These are phyloP conservation scores for Nothocercus nigrocapillus DNA, from an alignment of 2,113 vertebrate genomes.

Conservation along the genomic window DNA sequence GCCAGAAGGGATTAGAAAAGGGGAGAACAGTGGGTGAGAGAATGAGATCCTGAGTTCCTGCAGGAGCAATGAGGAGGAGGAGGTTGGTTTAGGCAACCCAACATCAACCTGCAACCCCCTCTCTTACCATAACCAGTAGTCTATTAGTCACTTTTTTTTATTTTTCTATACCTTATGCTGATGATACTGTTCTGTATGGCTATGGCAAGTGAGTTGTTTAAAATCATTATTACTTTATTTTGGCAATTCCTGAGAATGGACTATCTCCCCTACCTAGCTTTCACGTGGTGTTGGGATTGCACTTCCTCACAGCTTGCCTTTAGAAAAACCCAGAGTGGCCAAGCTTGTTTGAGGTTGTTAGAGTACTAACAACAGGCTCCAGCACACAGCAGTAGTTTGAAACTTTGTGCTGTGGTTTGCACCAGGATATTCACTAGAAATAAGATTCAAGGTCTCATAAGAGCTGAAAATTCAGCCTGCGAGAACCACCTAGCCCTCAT, in stretches of 20 bases:
- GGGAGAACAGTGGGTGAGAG: background rate
- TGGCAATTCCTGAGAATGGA: background rate
- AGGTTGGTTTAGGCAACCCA: background rate
- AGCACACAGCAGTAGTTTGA: background rate
- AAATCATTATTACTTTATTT: background rate
- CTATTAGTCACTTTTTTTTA: fast-evolving
- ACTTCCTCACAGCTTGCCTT: background rate
- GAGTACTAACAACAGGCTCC: background rate
- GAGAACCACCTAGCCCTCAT: background rate
- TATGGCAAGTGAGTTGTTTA: background rate
- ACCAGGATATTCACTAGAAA: background rate
- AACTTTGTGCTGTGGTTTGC: background rate
- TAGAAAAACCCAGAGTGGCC: background rate
- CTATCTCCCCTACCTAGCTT: background rate
- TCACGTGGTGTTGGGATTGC: background rate
- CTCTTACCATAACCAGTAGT: background rate
- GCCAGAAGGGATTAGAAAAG: background rate
- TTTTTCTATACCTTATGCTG: background rate
- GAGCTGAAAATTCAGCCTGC: background rate
- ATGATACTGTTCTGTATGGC: background rate
- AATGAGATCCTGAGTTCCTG: background rate
- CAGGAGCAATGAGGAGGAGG: background rate
- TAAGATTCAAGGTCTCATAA: background rate
- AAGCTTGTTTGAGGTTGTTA: background rate
- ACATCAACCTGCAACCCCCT: fast-evolving